Evolutionary conservation across 1,140 invertebrate genomes (phyloP).

Genomic region (Pseudomyrmex gracilis): DNA sequence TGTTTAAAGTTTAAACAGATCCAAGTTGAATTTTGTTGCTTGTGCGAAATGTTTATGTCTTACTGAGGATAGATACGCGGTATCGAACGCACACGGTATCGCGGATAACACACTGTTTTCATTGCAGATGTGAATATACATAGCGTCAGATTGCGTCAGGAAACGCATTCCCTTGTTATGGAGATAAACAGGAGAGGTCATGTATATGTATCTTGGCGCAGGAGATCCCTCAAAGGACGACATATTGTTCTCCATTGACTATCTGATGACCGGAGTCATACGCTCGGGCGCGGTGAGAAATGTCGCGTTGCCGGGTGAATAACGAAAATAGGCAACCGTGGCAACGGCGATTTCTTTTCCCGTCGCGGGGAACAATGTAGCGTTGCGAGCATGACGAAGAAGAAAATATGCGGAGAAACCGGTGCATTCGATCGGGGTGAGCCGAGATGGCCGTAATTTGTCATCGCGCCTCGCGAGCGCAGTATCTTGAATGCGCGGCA

Average conservation of each 20-base stretch:
- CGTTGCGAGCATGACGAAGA: slow-evolving; percentile 51
- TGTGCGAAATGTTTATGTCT: neutral
- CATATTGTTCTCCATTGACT: slow-evolving; percentile 72
- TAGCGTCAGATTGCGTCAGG: neutral
- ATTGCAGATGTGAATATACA: slow-evolving; percentile 6
- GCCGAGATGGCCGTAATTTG: slow-evolving; percentile 32
- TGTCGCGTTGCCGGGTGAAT: slow-evolving; percentile 69
- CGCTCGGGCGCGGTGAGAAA: slow-evolving; percentile 61
- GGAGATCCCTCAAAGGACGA: slow-evolving; percentile 65
- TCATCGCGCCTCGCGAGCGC: slow-evolving; percentile 29
- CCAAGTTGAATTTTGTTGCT: neutral
- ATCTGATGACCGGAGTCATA: slow-evolving; percentile 41
- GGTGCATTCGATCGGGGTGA: slow-evolving; percentile 60
- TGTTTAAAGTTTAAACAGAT: neutral
- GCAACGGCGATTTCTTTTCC: slow-evolving; percentile 65
- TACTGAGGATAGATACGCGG: neutral
- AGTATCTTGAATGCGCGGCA: slow-evolving; percentile 17
- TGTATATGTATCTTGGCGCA: neutral
- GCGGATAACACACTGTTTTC: neutral
- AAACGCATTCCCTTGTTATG: slow-evolving; percentile 27
- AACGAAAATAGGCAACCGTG: slow-evolving; percentile 68
- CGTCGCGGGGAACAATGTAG: slow-evolving; percentile 61
- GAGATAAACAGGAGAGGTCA: neutral
- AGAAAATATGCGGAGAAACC: slow-evolving; percentile 54
- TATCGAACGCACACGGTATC: neutral